phyloP scores from a whole-genome alignment of 1,140 invertebrate genomes.

The Heliconius congener region DNA sequence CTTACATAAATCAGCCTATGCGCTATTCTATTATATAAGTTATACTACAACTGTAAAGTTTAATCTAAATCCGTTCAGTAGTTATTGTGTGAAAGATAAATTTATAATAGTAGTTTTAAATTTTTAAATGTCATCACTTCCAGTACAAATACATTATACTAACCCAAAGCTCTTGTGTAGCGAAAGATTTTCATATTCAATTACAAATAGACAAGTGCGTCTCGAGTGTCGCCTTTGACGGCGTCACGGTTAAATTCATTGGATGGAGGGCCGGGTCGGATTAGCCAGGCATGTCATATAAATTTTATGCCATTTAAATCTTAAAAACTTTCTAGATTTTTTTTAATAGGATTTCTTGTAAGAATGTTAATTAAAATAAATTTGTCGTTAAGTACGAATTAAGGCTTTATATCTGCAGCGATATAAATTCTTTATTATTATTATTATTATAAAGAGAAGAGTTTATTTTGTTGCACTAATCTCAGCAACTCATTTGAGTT shows the following conservation, averaged over 20 bases:
- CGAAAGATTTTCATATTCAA: slow-evolving; percentile 79
- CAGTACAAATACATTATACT: slow-evolving; percentile 37
- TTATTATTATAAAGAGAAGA: too few species aligned
- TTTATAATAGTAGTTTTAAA: too few species aligned
- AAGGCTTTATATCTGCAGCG: too few species aligned
- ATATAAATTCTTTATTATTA: too few species aligned
- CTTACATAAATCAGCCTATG: too few species aligned
- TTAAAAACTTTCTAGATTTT: slow-evolving; percentile 18
- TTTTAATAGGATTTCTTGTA: background rate
- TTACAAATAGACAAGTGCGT: slow-evolving; percentile 79
- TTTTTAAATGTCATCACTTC: slow-evolving; percentile 21
- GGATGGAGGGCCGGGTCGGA: slow-evolving; percentile 49
- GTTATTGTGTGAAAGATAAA: background rate
- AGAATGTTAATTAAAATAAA: background rate
- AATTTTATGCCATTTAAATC: slow-evolving; percentile 38
- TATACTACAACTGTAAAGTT: too few species aligned
- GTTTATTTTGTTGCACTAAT: too few species aligned
- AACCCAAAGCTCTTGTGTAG: slow-evolving; percentile 47
- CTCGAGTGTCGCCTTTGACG: slow-evolving; percentile 72
- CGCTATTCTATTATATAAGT: too few species aligned
- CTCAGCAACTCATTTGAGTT: too few species aligned
- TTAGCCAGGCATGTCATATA: slow-evolving; percentile 51
- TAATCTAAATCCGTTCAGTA: too few species aligned
- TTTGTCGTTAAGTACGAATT: background rate
- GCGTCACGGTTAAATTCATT: slow-evolving; percentile 63